These are phyloP conservation scores for Falco biarmicus DNA, from an alignment of 2,797 vertebrate species.

Conservation along the genomic window DNA sequence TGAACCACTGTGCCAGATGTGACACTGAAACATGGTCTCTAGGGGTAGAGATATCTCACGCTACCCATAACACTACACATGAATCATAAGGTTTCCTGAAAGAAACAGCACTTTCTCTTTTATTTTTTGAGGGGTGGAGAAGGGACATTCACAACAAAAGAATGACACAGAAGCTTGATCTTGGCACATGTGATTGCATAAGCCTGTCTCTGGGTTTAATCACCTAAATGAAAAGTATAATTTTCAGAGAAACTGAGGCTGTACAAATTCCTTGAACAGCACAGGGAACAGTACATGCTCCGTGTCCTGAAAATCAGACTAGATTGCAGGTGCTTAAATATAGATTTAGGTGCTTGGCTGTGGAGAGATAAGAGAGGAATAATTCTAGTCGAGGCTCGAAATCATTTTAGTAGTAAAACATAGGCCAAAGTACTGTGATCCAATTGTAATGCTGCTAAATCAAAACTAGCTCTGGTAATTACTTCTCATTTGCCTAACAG, in stretches of 20 bases:
- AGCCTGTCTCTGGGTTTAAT: not conserved
- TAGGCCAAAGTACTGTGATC: not conserved
- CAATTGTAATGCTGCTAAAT: not conserved
- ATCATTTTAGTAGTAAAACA: slow-evolving; percentile 22
- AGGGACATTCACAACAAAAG: not conserved
- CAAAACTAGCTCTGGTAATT: slow-evolving; percentile 32
- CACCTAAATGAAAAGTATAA: not conserved
- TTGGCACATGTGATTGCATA: not conserved
- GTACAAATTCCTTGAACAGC: slow-evolving; percentile 1
- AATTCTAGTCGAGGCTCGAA: not conserved
- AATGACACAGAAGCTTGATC: not conserved
- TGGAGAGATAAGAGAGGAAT: not conserved
- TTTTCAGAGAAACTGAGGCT: slow-evolving; percentile 20
- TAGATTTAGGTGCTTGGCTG: slow-evolving; percentile 14
- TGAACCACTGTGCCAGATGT: not conserved
- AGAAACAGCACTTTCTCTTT: not conserved
- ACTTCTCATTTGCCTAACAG: slow-evolving; percentile 2
- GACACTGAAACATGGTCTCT: not conserved
- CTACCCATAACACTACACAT: rapidly evolving
- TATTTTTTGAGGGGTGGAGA: not conserved
- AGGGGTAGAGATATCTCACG: rapidly evolving
- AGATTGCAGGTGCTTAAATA: slow-evolving; percentile 38
- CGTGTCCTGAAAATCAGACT: slow-evolving; percentile 28
- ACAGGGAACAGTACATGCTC: slow-evolving; percentile 36
- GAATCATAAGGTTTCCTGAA: not conserved